Evolutionary conservation across 2,113 vertebrate species (phyloP).

Genomic region (Craseonycteris thonglongyai): DNA sequence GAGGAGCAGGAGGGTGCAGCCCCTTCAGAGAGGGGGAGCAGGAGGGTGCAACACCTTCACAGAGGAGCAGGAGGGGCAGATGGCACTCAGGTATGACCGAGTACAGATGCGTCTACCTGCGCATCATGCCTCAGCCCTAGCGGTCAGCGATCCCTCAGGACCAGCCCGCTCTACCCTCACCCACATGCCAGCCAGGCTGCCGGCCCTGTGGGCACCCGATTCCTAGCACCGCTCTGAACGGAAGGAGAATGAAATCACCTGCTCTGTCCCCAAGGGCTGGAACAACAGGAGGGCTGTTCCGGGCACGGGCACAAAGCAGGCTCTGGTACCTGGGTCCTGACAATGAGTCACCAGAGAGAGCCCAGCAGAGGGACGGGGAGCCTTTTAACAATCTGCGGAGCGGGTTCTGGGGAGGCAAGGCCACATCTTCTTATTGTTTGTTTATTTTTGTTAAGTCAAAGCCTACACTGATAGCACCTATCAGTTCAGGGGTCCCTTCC

Average conservation of each 20-base stretch:
- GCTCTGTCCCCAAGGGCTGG: background rate
- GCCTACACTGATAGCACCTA: background rate
- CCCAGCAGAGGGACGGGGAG: background rate
- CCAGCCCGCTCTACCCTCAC: background rate
- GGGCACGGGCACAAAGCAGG: background rate
- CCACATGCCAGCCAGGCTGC: background rate
- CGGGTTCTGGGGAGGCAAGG: background rate
- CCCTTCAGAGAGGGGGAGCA: too few relatives aligned
- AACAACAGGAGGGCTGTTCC: background rate
- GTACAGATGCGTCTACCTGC: slow-evolving; percentile 51
- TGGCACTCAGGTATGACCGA: slow-evolving; percentile 38
- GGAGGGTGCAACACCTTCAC: background rate
- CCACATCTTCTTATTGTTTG: too few relatives aligned
- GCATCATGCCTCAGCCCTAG: background rate
- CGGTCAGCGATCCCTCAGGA: background rate
- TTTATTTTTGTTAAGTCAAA: background rate
- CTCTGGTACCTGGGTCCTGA: background rate
- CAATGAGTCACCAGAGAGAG: slow-evolving; percentile 38
- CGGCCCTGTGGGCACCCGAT: background rate
- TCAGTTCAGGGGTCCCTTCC: slow-evolving; percentile 19
- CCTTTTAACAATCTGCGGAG: background rate
- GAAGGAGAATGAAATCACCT: background rate
- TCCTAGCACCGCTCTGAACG: background rate
- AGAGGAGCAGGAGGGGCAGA: background rate
- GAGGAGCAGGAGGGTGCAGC: background rate